A percentile compares a stretch with the other conserved stretches of the same genome.
These are phyloP conservation scores for Caerostris darwini DNA, from an alignment of 1,140 invertebrate species.

Conservation along the genomic window DNA sequence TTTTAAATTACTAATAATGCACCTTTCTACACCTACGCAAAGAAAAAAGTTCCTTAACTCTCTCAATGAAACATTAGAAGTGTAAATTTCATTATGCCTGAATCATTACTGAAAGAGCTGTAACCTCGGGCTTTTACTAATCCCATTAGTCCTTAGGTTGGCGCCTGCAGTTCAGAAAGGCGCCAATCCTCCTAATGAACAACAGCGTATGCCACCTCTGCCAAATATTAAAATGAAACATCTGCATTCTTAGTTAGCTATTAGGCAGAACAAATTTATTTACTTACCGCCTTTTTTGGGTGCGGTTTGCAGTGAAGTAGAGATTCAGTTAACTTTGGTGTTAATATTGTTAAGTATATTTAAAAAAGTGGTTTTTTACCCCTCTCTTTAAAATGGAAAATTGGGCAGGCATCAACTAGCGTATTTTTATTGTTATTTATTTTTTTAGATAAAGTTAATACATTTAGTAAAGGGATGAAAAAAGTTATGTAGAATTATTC, in stretches of 20 bases:
- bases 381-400: too few relatives aligned
- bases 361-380: too few relatives aligned
- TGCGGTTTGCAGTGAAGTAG: neutral
- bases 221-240: slow-evolving; percentile 39
- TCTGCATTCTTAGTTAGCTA: slow-evolving; percentile 25
- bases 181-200: neutral
- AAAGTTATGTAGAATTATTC: too few relatives aligned
- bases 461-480: too few relatives aligned
- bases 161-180: neutral
- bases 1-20: neutral
- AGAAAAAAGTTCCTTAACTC: neutral
- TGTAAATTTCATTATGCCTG: slow-evolving; percentile 36
- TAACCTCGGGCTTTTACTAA: slow-evolving; percentile 18
- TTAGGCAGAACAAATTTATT: neutral
- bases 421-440: too few relatives aligned
- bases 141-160: neutral
- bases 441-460: too few relatives aligned
- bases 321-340: neutral
- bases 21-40: neutral
- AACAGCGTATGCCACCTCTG: neutral
- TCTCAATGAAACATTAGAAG: neutral
- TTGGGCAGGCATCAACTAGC: too few relatives aligned
- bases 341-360: too few relatives aligned
- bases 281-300: neutral
- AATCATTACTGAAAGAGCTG: slow-evolving; percentile 30